Percentiles rank a stretch among this genome's conserved stretches.
Conservation (phyloP, 2,888 invertebrate genomes). For the Hololepta plana region DNA sequence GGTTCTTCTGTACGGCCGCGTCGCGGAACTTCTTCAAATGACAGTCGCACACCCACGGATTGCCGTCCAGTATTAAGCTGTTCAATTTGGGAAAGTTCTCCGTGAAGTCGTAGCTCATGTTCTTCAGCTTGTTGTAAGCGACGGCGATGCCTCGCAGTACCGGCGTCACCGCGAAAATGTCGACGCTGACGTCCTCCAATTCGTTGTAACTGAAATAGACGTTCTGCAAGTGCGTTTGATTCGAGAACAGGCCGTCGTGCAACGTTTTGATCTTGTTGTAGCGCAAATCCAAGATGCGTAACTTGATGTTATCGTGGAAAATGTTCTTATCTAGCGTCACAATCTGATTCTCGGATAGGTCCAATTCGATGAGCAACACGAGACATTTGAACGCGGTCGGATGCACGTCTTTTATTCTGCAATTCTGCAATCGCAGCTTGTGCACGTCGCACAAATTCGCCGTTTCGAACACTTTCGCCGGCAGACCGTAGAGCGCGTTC, state of each 20-base stretch:
- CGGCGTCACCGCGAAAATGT: constrained; percentile 48
- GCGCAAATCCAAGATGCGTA: constrained; percentile 55
- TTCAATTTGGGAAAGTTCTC: constrained; percentile 45
- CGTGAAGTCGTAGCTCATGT: constrained; percentile 42
- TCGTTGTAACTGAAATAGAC: constrained; percentile 62
- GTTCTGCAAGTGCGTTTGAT: constrained; percentile 53
- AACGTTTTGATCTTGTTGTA: constrained; percentile 57
- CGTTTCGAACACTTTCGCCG: constrained; percentile 45
- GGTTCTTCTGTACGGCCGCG: constrained; percentile 51
- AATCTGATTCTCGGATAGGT: constrained; percentile 59
- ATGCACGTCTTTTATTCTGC: constrained; percentile 53
- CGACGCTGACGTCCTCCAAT: constrained; percentile 46
- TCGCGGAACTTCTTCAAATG: constrained; percentile 60
- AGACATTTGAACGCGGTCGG: constrained; percentile 59
- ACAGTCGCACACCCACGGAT: constrained; percentile 83
- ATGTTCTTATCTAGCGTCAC: constrained; percentile 45
- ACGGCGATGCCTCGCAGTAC: constrained; percentile 49
- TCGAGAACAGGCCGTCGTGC: constrained; percentile 57
- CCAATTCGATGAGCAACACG: constrained; percentile 62
- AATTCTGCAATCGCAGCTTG: constrained; percentile 57
- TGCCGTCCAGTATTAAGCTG: constrained; percentile 57
- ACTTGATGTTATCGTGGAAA: constrained; percentile 49
- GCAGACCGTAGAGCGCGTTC: constrained; percentile 47
- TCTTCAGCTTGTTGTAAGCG: constrained; percentile 54
- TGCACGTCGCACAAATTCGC: constrained; percentile 63